Evolutionary conservation across 92 coral and sea anemone species (phyloP).

Genomic region (Porites rus): DNA sequence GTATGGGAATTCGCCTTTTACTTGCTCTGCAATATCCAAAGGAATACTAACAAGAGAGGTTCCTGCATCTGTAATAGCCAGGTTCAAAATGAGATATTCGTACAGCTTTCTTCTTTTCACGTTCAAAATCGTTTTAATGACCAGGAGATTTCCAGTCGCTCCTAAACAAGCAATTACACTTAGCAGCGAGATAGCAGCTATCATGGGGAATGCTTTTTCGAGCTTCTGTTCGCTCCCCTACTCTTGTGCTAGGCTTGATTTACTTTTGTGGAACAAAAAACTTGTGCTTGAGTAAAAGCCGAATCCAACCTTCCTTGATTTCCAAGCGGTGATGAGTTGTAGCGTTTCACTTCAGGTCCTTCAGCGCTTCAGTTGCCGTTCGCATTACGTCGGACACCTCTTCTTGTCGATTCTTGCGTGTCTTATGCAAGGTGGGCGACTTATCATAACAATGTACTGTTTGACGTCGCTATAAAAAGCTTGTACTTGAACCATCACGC

Average conservation of each 20-base stretch:
- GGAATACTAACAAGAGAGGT: constrained; percentile 71
- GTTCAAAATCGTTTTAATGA: constrained; percentile 59
- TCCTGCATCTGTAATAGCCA: constrained; percentile 66
- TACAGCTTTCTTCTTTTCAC: constrained; percentile 45
- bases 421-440: not conserved
- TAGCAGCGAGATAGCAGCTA: constrained; percentile 30
- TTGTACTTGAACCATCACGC: not conserved
- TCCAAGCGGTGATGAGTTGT: not conserved
- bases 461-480: not conserved
- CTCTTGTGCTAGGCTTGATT: not conserved
- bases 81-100: constrained; percentile 69
- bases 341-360: not conserved
- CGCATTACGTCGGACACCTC: too few species aligned
- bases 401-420: not conserved
- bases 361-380: too few species aligned
- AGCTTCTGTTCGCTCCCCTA: not conserved
- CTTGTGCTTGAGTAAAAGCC: not conserved
- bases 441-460: not conserved
- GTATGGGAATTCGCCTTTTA: constrained; percentile 63
- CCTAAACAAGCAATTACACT: constrained; percentile 52
- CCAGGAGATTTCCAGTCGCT: constrained; percentile 50
- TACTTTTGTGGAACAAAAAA: not conserved
- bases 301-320: not conserved
- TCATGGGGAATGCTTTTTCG: not conserved
- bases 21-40: constrained; percentile 70